Evolutionary conservation across 1,140 invertebrate genomes (phyloP).

Genomic region (Lepidotrigona ventralis): DNA sequence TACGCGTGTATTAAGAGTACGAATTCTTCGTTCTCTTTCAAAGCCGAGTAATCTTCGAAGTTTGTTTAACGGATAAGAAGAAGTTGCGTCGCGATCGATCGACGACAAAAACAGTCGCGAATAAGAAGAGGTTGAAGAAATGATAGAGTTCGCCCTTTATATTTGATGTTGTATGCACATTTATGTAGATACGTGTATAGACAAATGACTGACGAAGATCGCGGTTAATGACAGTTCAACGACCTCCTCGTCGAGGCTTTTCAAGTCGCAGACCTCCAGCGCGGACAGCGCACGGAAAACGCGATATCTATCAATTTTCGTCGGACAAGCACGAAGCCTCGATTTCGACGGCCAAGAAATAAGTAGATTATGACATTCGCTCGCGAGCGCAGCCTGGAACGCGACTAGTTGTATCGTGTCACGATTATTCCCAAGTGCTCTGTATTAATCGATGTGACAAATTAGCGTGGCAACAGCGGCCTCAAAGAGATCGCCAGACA

Average conservation of each 20-base stretch:
- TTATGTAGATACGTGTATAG: neutral
- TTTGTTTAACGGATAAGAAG: neutral
- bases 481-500: constrained; percentile 3
- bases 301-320: neutral
- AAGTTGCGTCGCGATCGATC: neutral
- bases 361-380: neutral
- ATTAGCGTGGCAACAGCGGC: neutral
- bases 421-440: neutral
- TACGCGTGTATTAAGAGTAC: too few species aligned
- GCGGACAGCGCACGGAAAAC: neutral
- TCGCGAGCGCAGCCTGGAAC: neutral
- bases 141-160: neutral
- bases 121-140: neutral
- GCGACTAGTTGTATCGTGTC: neutral
- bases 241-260: neutral
- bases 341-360: neutral
- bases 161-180: neutral
- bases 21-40: too few species aligned
- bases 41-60: neutral
- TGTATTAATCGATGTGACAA: constrained; percentile 1
- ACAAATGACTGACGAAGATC: too few species aligned
- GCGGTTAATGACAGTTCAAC: constrained; percentile 2
- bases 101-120: neutral
- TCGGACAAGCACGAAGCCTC: neutral
- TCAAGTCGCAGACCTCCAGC: neutral